Conservation (phyloP, 2,797 vertebrate genomes). For the Lateolabrax maculatus region DNA sequence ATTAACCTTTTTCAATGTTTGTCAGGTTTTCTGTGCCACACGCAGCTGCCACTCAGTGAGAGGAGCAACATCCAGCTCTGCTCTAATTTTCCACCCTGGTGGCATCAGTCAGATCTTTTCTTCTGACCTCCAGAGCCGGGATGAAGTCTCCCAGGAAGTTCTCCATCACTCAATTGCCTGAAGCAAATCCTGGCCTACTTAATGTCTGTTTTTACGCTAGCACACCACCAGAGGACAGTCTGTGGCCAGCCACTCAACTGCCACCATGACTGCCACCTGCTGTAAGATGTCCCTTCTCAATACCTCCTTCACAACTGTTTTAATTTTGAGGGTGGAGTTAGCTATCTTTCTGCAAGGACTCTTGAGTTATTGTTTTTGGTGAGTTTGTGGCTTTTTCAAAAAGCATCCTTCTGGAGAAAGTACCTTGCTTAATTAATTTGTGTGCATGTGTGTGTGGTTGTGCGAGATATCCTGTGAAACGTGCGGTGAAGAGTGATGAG, state of each 20-base stretch:
- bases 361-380: constrained; percentile 34
- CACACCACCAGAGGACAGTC: constrained; percentile 82
- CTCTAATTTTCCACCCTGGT: constrained; percentile 73
- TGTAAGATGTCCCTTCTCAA: constrained; percentile 69
- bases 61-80: constrained; percentile 62
- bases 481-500: constrained; percentile 86
- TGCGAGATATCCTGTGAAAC: constrained; percentile 78
- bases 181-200: constrained; percentile 70
- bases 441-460: constrained; percentile 51
- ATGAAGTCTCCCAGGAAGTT: constrained; percentile 76
- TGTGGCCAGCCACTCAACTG: constrained; percentile 50
- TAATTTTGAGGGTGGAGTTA: constrained; percentile 51
- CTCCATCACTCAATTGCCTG: constrained; percentile 70
- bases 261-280: constrained; percentile 57
- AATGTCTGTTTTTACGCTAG: constrained; percentile 79
- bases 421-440: constrained; percentile 47
- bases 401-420: constrained; percentile 57
- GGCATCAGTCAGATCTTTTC: constrained; percentile 66
- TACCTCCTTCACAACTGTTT: constrained; percentile 68
- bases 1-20: constrained; percentile 24
- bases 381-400: constrained; percentile 49
- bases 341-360: constrained; percentile 47
- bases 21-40: constrained; percentile 90
- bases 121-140: constrained; percentile 70
- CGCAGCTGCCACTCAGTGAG: constrained; percentile 89